These are phyloP conservation scores for Odontocerum albicorne DNA, from an alignment of 2,888 invertebrate genomes.

Conservation along the genomic window DNA sequence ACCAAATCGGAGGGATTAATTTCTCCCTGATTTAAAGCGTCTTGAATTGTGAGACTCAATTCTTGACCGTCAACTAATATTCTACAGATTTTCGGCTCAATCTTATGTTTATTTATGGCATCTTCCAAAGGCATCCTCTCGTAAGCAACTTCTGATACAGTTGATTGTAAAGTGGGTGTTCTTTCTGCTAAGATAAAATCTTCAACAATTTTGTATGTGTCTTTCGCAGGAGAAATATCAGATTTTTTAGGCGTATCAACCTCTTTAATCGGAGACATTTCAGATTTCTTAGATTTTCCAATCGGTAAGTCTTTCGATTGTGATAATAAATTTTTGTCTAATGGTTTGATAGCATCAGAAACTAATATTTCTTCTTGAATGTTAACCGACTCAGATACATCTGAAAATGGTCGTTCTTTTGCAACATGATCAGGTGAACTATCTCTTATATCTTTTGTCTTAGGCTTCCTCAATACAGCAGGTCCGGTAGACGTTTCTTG, in stretches of 20 bases:
- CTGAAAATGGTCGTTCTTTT: conserved; percentile 29
- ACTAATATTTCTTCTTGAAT: conserved; percentile 57
- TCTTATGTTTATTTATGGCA: conserved; percentile 65
- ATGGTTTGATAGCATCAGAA: conserved; percentile 39
- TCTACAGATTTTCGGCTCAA: conserved; percentile 66
- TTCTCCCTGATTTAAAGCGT: conserved; percentile 70
- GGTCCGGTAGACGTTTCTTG: background rate
- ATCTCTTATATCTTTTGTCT: conserved; percentile 17
- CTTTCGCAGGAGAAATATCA: background rate
- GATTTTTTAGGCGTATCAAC: conserved; percentile 1
- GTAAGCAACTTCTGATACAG: conserved; percentile 36
- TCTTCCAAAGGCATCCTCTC: conserved; percentile 61
- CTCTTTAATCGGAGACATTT: background rate
- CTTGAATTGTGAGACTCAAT: conserved; percentile 65
- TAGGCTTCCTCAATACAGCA: background rate
- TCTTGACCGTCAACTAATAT: conserved; percentile 64
- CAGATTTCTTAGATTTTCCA: background rate
- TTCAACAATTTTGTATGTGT: conserved; percentile 1
- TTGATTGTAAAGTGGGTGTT: background rate
- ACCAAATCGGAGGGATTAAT: conserved; percentile 68
- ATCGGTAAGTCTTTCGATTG: background rate
- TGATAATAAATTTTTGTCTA: conserved; percentile 5
- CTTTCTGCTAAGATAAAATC: conserved; percentile 2
- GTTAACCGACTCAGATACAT: conserved; percentile 35
- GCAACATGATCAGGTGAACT: too few species aligned